Evolutionary conservation across 2,797 vertebrate genomes (phyloP).

Genomic region (Sylvilagus floridanus): DNA sequence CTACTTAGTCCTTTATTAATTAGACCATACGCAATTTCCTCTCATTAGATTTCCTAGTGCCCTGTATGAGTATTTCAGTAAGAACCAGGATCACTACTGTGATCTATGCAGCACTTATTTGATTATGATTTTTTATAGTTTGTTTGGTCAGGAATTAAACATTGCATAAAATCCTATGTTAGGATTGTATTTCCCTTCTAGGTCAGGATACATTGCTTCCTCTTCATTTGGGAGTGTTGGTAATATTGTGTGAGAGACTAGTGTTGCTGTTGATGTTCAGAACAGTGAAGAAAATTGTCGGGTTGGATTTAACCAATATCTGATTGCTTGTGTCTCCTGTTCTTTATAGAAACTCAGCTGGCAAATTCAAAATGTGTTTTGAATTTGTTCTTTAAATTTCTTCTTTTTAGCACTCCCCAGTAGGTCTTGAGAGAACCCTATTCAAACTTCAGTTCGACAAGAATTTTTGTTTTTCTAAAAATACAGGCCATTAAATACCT

Average conservation of each 20-base stretch:
- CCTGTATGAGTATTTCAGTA: not conserved
- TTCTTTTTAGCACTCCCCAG: slow-evolving; percentile 19
- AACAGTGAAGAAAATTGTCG: not conserved
- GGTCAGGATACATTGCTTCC: not conserved
- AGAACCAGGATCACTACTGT: not conserved
- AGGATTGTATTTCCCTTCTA: not conserved
- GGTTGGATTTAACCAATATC: not conserved
- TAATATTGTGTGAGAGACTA: not conserved
- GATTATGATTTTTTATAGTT: not conserved
- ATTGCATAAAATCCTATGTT: not conserved
- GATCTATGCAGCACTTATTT: not conserved
- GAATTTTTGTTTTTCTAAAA: not conserved
- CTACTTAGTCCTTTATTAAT: not conserved
- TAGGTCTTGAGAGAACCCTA: not conserved
- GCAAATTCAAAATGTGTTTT: not conserved
- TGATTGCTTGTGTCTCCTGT: not conserved
- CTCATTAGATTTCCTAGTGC: not conserved
- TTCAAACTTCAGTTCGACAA: not conserved
- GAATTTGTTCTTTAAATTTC: not conserved
- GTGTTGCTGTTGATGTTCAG: not conserved
- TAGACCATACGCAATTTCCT: not conserved
- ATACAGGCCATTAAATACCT: not conserved
- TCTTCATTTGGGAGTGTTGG: not conserved
- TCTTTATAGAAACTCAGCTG: not conserved
- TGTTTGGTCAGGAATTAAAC: not conserved